Evolutionary conservation across 2,797 vertebrate species (phyloP), one percentile per base, ranked within the genome.

Genomic region (Pelodytes ibericus): DNA sequence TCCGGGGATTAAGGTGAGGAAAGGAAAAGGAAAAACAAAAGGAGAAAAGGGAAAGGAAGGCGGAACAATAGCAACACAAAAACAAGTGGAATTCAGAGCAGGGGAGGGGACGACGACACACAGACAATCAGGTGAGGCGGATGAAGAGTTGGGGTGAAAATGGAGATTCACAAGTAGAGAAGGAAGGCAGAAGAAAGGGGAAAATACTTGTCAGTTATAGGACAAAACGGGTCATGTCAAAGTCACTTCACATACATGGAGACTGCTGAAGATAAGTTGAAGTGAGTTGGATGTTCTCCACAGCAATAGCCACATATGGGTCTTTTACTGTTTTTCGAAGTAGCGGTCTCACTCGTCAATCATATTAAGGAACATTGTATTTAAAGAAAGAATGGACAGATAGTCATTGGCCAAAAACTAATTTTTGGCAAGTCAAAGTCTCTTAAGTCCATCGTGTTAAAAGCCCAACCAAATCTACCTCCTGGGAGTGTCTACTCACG

Each of bases 401-500:
- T n/a, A n/a, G n/a, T n/a, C n/a, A n/a, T n/a, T n/a, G n/a, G n/a
- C n/a, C n/a, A n/a, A n/a, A n/a, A n/a, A n/a, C n/a, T n/a, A n/a
- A n/a, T n/a, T n/a, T n/a, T n/a, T n/a, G 4, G 33, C 11, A 36
- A 11, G 41, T 44, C 41, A 44, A 15, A 11, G 15, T 44, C 41
- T 44, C 41, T 16, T 44, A 15, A 3, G 13, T 44, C 41, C 13
- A 16, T 16, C 9, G 18, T 13, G 41, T 7, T 16, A 44, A 16
- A 44, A 10, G 13, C 11, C 33, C 33, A 36, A 36, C 33, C 41
- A 44, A 10, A 44, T 3, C 41, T 44, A 3, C 18, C 41, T 44
- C 41, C 41, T 44, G 56, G 3, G 24, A 58, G 49, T 20, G 49
- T 53, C 5, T 20, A 67, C 94, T 91, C 86, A 99, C 97, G 94